A percentile compares a stretch with the other conserved stretches of the same genome.
These are phyloP conservation scores for Diplazon laetatorius DNA, from an alignment of 2,888 invertebrate genomes.

Conservation along the genomic window DNA sequence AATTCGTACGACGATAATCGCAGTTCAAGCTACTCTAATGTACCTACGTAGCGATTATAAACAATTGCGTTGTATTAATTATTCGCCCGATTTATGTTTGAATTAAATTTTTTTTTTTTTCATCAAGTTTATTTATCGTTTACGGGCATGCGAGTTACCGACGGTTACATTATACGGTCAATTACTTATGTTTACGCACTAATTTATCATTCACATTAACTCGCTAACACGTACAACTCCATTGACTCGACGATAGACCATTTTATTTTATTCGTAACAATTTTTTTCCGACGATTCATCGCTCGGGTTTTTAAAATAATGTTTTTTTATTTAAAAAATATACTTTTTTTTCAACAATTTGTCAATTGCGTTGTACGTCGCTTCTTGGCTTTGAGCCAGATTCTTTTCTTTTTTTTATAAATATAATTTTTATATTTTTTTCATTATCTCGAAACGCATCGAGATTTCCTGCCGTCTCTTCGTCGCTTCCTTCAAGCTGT, in stretches of 20 bases:
- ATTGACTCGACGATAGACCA: slow-evolving; percentile 2
- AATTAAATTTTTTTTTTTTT: slow-evolving; percentile 2
- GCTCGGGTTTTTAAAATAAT: background rate
- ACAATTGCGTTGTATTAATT: slow-evolving; percentile 38
- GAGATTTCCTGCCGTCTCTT: slow-evolving; percentile 25
- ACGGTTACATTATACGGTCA: background rate
- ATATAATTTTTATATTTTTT: no score
- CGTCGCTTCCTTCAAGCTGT: slow-evolving; percentile 13
- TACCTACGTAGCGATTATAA: slow-evolving; percentile 46
- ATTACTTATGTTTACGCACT: background rate
- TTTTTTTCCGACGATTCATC: slow-evolving; percentile 19
- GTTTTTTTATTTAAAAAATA: slow-evolving; percentile 5
- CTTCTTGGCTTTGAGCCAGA: slow-evolving; percentile 37
- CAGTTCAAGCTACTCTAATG: slow-evolving; percentile 10
- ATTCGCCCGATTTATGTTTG: background rate
- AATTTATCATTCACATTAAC: slow-evolving; percentile 1
- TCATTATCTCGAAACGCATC: no score
- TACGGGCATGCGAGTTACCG: background rate
- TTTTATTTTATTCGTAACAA: slow-evolving; percentile 39
- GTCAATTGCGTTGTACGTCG: background rate
- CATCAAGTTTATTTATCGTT: slow-evolving; percentile 8
- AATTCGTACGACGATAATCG: background rate
- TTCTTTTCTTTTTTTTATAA: background rate
- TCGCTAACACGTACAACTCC: slow-evolving; percentile 9
- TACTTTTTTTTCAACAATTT: background rate